Conservation (phyloP, 2,113 vertebrate genomes). For the Nothobranchius kuhntae region DNA sequence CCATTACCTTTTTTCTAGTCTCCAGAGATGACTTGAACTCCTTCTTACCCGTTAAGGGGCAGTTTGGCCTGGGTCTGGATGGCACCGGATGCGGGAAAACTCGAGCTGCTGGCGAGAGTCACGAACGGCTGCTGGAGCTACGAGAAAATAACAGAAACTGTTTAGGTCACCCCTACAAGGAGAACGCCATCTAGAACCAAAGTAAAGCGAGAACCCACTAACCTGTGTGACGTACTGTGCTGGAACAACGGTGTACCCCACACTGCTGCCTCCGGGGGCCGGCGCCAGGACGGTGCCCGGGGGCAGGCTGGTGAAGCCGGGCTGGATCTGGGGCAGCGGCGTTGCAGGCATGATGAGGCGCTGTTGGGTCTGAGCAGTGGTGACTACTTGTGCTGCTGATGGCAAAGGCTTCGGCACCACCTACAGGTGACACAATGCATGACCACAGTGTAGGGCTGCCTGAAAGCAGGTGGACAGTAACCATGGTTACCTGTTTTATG, state of each 20-base stretch:
- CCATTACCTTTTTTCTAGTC: no score
- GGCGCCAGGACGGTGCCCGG: conserved; percentile 93
- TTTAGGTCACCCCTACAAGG: not conserved
- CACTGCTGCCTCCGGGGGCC: conserved; percentile 88
- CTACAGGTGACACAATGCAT: conserved; percentile 58
- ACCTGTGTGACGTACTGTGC: conserved; percentile 98
- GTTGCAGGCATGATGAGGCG: conserved; percentile 98
- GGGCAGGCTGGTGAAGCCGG: conserved; percentile 94
- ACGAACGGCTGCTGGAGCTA: conserved; percentile 93
- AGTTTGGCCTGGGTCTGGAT: conserved; percentile 92
- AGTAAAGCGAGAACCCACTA: not conserved
- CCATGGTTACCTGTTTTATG: conserved; percentile 88
- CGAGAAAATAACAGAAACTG: not conserved
- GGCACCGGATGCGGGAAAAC: conserved; percentile 82
- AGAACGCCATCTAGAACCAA: fast-evolving
- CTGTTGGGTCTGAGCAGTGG: conserved; percentile 90
- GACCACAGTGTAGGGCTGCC: not conserved
- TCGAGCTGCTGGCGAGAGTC: conserved; percentile 90
- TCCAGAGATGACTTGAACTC: not conserved
- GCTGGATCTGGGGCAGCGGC: conserved; percentile 94
- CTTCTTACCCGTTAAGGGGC: conserved; percentile 91
- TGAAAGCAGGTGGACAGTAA: not conserved
- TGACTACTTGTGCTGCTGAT: conserved; percentile 87
- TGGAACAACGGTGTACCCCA: conserved; percentile 94
- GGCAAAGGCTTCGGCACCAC: conserved; percentile 91